A percentile compares a stretch with the other conserved stretches of the same genome.
Evolutionary conservation across 2,113 vertebrate genomes (phyloP).

Genomic region (Salvator merianae): DNA sequence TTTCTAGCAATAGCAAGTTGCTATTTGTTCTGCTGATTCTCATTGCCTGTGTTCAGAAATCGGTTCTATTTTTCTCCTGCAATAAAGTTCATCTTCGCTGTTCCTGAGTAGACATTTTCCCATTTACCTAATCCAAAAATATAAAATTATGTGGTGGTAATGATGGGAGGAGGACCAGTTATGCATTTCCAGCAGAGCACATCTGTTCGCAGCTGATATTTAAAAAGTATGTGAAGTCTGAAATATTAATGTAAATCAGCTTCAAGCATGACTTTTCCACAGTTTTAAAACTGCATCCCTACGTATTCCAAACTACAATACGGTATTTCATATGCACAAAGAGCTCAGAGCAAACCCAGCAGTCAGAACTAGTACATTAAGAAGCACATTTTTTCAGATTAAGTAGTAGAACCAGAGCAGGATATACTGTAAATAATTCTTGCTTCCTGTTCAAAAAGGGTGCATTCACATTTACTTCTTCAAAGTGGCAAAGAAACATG

Average conservation of each 20-base stretch:
- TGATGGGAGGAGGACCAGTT: not conserved
- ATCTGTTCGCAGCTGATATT: not conserved
- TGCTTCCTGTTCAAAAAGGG: not conserved
- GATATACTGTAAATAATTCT: not conserved
- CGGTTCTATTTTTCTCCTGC: not conserved
- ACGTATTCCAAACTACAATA: not conserved
- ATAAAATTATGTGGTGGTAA: not conserved
- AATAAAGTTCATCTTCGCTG: not conserved
- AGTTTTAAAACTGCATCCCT: not conserved
- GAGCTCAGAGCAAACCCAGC: not conserved
- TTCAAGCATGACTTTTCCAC: no score
- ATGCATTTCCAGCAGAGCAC: not conserved
- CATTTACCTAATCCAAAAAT: not conserved
- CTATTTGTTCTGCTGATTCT: not conserved
- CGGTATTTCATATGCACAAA: no score
- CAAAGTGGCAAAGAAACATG: no score
- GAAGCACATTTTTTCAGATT: not conserved
- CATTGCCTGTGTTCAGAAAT: not conserved
- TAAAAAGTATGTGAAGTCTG: not conserved
- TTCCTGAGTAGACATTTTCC: not conserved
- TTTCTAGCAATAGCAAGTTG: not conserved
- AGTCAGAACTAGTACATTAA: not conserved
- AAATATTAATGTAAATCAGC: not conserved
- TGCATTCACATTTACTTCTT: not conserved
- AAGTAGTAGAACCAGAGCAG: not conserved